These are phyloP conservation scores for Habrosyne pyritoides DNA, from an alignment of 2,888 invertebrate genomes.

Conservation along the genomic window DNA sequence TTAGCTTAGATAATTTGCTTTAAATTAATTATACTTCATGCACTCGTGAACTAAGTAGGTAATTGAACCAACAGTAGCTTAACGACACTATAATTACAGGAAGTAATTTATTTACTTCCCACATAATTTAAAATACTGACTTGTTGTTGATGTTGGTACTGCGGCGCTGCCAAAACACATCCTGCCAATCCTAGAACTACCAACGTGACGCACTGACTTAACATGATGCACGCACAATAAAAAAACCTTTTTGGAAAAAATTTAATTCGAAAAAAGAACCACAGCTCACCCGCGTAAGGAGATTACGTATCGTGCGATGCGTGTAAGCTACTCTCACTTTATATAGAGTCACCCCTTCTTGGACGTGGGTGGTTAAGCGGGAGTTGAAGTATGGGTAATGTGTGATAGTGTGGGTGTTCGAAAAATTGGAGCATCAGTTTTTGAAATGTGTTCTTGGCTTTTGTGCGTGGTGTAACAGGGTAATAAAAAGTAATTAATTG, in stretches of 20 bases:
- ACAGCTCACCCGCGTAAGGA: slow-evolving; percentile 66
- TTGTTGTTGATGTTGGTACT: slow-evolving; percentile 69
- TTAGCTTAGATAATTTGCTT: too few relatives aligned
- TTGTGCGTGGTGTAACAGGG: background rate
- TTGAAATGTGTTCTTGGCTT: slow-evolving; percentile 20
- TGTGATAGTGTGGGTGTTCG: slow-evolving; percentile 27
- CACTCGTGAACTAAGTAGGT: background rate
- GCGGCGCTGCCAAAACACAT: slow-evolving; percentile 62
- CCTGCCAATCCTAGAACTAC: slow-evolving; percentile 53
- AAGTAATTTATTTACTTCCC: background rate
- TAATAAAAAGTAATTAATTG: background rate
- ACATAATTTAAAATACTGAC: slow-evolving; percentile 45
- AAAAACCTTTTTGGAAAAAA: slow-evolving; percentile 35
- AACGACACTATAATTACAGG: background rate
- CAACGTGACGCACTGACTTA: slow-evolving; percentile 67
- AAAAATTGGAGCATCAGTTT: slow-evolving; percentile 39
- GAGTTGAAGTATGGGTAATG: slow-evolving; percentile 42
- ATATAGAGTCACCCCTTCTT: slow-evolving; percentile 80
- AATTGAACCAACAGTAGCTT: background rate
- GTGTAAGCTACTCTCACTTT: slow-evolving; percentile 68
- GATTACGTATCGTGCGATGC: slow-evolving; percentile 65
- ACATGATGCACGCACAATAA: slow-evolving; percentile 70
- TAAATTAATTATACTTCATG: background rate
- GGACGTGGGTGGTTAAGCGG: slow-evolving; percentile 46
- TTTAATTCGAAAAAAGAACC: slow-evolving; percentile 38